Percentiles rank a stretch among this genome's conserved stretches.
These are phyloP conservation scores for Stegodyphus dumicola DNA, from an alignment of 1,140 invertebrate genomes.

Conservation along the genomic window DNA sequence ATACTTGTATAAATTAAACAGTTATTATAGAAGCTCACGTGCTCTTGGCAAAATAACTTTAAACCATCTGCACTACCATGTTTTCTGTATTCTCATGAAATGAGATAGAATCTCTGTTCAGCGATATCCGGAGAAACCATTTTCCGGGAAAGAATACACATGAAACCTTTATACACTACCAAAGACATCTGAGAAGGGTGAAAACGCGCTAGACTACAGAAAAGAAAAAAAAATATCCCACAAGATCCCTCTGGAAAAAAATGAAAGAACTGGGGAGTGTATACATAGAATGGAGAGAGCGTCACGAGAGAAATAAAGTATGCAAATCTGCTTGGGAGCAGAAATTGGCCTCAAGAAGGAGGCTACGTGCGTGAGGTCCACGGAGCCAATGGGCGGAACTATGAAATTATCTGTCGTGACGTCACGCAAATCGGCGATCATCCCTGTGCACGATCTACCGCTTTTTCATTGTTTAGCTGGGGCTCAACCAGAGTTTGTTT, in stretches of 20 bases:
- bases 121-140: neutral
- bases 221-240: neutral
- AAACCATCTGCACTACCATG: too few species aligned
- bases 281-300: neutral
- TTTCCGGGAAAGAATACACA: neutral
- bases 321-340: conserved; percentile 34
- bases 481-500: neutral
- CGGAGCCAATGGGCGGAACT: conserved; percentile 38
- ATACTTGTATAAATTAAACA: too few species aligned
- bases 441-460: neutral
- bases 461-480: neutral
- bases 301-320: conserved; percentile 28
- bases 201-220: neutral
- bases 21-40: too few species aligned
- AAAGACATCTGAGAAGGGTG: neutral
- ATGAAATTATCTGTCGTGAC: conserved; percentile 50
- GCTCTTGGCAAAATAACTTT: too few species aligned
- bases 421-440: conserved; percentile 45
- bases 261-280: conserved; percentile 5
- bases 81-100: neutral
- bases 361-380: conserved; percentile 1
- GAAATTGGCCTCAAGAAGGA: conserved; percentile 20
- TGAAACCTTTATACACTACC: neutral
- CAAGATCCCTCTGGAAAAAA: neutral
- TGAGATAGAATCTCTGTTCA: neutral